Conservation (phyloP, 23 tunicate species). For the Oikopleura albicans region DNA sequence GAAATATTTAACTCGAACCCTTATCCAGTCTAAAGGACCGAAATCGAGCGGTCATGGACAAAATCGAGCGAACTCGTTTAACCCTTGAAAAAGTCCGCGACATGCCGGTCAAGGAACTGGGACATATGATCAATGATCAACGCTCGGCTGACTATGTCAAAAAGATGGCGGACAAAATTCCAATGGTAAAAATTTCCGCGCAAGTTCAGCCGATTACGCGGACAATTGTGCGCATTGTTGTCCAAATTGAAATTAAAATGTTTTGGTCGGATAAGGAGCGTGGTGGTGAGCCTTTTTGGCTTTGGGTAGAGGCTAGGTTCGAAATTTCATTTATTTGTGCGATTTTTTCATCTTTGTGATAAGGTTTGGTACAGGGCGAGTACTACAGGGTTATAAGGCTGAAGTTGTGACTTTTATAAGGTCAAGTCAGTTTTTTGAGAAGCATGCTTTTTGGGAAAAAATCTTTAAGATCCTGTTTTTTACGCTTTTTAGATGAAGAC, state of each 20-base stretch:
- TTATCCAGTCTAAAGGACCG: not conserved
- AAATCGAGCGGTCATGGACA: slow-evolving; percentile 21
- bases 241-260: slow-evolving; percentile 24
- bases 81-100: slow-evolving; percentile 48
- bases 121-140: slow-evolving; percentile 49
- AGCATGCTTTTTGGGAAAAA: no score
- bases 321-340: no score
- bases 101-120: slow-evolving; percentile 45
- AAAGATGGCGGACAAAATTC: slow-evolving; percentile 42
- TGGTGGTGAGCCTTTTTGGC: slow-evolving; percentile 76
- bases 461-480: no score
- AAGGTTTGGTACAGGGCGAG: no score
- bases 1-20: no score
- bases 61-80: slow-evolving; percentile 30
- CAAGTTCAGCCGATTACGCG: slow-evolving; percentile 93
- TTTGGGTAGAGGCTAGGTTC: slow-evolving; percentile 99
- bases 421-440: no score
- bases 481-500: no score
- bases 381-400: no score
- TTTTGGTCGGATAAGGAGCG: slow-evolving; percentile 36
- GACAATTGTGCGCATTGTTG: slow-evolving; percentile 49
- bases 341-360: no score
- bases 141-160: slow-evolving; percentile 43
- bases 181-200: slow-evolving; percentile 40
- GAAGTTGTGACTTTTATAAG: no score